A percentile compares a stretch with the other conserved stretches of the same genome.
Evolutionary conservation across 2,888 invertebrate genomes (phyloP).

Genomic region (Athalia cordata): DNA sequence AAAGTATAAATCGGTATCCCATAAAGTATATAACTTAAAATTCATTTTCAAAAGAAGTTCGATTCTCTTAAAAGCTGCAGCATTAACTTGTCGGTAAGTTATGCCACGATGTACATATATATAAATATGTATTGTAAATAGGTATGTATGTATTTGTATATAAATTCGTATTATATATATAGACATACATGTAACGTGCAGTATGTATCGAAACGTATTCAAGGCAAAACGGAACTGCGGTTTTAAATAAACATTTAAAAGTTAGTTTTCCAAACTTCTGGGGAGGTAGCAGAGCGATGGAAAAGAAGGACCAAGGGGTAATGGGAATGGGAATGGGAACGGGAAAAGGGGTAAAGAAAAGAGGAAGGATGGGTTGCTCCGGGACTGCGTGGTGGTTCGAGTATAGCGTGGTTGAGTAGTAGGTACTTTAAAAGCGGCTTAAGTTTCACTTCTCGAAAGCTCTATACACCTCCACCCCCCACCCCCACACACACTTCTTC

Average conservation of each 20-base stretch:
- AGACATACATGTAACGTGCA: slow-evolving; percentile 4
- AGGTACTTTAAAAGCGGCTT: slow-evolving; percentile 40
- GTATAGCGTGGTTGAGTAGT: slow-evolving; percentile 32
- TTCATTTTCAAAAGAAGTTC: too few relatives aligned
- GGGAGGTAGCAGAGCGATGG: too few relatives aligned
- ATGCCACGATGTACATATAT: too few relatives aligned
- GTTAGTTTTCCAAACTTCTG: slow-evolving; percentile 44
- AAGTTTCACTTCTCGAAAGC: slow-evolving; percentile 39
- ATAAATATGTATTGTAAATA: too few relatives aligned
- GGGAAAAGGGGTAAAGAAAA: neutral
- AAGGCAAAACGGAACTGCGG: slow-evolving; percentile 51
- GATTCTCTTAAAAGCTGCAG: too few relatives aligned
- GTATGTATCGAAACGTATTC: slow-evolving; percentile 61
- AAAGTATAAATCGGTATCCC: too few relatives aligned
- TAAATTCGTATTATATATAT: neutral
- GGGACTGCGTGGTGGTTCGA: slow-evolving; percentile 20
- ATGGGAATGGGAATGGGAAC: neutral
- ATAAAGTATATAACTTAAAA: too few relatives aligned
- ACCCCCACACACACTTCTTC: too few relatives aligned
- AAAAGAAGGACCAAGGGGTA: neutral
- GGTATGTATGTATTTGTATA: too few relatives aligned
- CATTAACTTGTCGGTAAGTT: too few relatives aligned
- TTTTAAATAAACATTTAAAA: slow-evolving; percentile 58
- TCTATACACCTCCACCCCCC: neutral
- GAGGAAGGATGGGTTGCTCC: neutral